A percentile compares a stretch with the other conserved stretches of the same genome.
phyloP scores from a whole-genome alignment of 1,140 invertebrate species.

The Cotesia chilonis region DNA sequence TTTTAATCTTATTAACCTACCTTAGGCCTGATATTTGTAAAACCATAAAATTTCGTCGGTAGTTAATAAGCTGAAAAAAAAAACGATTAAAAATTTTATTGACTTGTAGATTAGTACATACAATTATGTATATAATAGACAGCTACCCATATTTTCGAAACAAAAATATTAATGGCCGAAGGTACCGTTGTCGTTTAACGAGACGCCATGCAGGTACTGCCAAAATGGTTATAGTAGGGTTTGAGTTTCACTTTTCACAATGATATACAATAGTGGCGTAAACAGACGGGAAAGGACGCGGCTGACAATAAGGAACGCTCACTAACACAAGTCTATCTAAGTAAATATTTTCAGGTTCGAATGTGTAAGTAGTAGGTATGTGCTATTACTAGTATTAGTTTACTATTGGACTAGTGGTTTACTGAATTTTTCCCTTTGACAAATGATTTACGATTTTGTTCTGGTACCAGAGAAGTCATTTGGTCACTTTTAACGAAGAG shows the following conservation, averaged over 20 bases:
- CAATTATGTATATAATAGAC: no score
- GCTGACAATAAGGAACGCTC: conserved; percentile 11
- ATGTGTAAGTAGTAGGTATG: no score
- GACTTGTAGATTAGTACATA: no score
- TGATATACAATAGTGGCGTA: conserved; percentile 16
- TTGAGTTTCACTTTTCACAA: conserved; percentile 26
- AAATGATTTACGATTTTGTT: conserved; percentile 42
- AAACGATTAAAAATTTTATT: no score
- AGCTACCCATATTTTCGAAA: not conserved
- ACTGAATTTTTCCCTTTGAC: conserved; percentile 42
- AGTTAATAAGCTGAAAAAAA: no score
- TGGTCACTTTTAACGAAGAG: conserved; percentile 7
- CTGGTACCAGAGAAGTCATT: conserved; percentile 13
- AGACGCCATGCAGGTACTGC: conserved; percentile 1
- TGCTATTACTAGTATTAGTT: conserved; percentile 35
- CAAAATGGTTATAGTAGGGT: not conserved
- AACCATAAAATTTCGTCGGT: no score
- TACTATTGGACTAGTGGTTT: conserved; percentile 40
- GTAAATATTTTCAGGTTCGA: no score
- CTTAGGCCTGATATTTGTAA: no score
- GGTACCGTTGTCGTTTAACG: not conserved
- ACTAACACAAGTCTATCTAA: conserved; percentile 15
- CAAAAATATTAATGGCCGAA: not conserved
- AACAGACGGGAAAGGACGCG: conserved; percentile 10
- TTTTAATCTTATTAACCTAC: no score